A percentile compares a stretch with the other conserved stretches of the same genome.
These are phyloP conservation scores for Sceloporus undulatus DNA, from an alignment of 2,113 vertebrate species.

Conservation along the genomic window DNA sequence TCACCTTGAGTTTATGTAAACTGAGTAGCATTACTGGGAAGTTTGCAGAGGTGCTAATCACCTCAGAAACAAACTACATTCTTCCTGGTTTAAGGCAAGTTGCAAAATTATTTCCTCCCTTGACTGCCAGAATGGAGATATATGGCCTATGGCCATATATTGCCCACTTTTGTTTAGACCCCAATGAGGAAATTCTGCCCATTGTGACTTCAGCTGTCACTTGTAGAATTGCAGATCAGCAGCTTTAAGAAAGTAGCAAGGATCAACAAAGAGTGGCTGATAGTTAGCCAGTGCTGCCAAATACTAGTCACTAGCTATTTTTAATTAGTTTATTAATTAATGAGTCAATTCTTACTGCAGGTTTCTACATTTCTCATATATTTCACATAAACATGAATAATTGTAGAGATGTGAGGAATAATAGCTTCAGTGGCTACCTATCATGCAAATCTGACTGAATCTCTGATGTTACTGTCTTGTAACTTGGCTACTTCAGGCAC, in stretches of 20 bases:
- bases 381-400: background rate
- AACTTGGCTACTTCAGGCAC: conserved; percentile 77
- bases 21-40: too few relatives aligned
- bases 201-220: background rate
- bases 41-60: too few relatives aligned
- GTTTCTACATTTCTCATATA: background rate
- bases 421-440: background rate
- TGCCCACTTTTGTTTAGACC: background rate
- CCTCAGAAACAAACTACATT: too few relatives aligned
- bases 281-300: background rate
- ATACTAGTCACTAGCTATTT: background rate
- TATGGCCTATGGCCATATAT: background rate
- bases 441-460: background rate
- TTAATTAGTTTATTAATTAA: background rate
- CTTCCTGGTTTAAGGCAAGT: too few relatives aligned
- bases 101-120: too few relatives aligned
- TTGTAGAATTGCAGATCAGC: background rate
- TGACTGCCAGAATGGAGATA: too few relatives aligned
- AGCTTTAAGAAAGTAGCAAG: background rate
- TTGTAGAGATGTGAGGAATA: background rate
- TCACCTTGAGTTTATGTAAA: too few relatives aligned
- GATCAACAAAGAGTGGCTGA: background rate
- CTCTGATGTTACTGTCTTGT: background rate
- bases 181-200: background rate
- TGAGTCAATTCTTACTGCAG: background rate